These are phyloP conservation scores for Trisateles emortualis DNA, from an alignment of 2,888 invertebrate genomes.

Conservation along the genomic window DNA sequence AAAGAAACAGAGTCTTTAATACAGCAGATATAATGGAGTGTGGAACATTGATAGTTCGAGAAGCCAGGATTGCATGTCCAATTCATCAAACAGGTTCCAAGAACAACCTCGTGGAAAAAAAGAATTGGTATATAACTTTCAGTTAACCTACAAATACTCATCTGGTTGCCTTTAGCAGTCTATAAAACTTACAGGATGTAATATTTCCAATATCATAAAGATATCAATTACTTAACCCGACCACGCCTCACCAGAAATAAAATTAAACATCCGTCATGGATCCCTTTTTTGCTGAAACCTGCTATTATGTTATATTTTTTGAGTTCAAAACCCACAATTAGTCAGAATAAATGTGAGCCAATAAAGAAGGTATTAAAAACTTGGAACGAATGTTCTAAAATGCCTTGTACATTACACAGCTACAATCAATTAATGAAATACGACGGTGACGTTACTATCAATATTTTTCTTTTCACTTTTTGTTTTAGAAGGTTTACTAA, in stretches of 20 bases:
- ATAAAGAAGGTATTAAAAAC: constrained; percentile 39
- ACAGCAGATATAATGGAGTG: too few species aligned
- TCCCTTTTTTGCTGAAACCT: constrained; percentile 33
- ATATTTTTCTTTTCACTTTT: too few species aligned
- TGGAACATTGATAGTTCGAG: too few species aligned
- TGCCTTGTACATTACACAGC: background rate
- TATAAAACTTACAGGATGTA: constrained; percentile 1
- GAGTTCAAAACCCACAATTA: constrained; percentile 36
- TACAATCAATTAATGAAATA: too few species aligned
- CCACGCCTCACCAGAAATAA: constrained; percentile 32
- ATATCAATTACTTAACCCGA: constrained; percentile 11
- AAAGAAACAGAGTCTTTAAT: too few species aligned
- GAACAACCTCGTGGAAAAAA: too few species aligned
- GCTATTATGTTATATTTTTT: constrained; percentile 41
- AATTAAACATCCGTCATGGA: constrained; percentile 40
- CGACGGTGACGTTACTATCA: too few species aligned
- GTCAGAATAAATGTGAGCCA: constrained; percentile 35
- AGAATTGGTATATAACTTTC: too few species aligned
- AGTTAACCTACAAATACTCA: background rate
- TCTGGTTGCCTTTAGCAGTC: background rate
- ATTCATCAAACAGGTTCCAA: too few species aligned
- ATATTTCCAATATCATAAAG: constrained; percentile 9
- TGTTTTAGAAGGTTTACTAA: too few species aligned
- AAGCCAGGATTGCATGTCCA: too few species aligned
- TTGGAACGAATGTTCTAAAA: constrained; percentile 38